Base-by-base conservation (phyloP, 2,113 vertebrate species). In the Aptenodytes patagonicus region DNA sequence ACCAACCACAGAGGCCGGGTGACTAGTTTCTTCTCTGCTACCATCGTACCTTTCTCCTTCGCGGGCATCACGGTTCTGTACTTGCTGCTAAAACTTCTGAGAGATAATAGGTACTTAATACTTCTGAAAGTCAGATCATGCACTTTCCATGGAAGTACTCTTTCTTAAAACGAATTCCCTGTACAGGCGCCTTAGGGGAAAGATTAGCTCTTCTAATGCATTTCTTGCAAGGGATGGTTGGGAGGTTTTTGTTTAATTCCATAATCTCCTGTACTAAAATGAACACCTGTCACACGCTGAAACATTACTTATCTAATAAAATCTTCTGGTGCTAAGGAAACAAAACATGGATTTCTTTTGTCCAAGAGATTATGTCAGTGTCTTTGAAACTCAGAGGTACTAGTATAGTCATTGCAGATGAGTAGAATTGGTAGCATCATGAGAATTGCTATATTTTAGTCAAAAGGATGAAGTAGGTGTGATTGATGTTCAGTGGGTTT, bases 401-500 rank as follows among this genome's bases (percentile, higher is more conserved):
- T 42, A 22, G 28, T 75, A 19, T 54, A 62, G 64, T 95, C 6
- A 13, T 61, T 94, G 77, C n/a, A 90, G 75, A 36, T 79, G n/a
- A 77, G 31, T 58, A 51, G 87, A 79, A 64, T 38, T 55, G 66
- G 54, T 80, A 8, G 18, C 64, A 38, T 72, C 44, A 10, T 46
- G 55, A 91, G 42, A 89, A 49, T 61, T 77, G 51, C 38, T n/a
- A 1, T 42, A 21, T 92, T 90, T 88, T 85, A 88, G 36, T 93
- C 38, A 87, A 81, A 96, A 91, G 66, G 46, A 72, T 95, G 38
- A 66, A 71, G 69, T 38, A 79, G 81, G 40, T 95, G 52, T 82
- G 95, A 70, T 78, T 78, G n/a, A 61, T 69, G 10, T n/a, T 85
- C 70, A 82, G n/a, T 93, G 79, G 11, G 52, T 96, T 95, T 86